phyloP scores from a whole-genome alignment of 2,888 invertebrate genomes.

The Prosopocoilus inquinatus region DNA sequence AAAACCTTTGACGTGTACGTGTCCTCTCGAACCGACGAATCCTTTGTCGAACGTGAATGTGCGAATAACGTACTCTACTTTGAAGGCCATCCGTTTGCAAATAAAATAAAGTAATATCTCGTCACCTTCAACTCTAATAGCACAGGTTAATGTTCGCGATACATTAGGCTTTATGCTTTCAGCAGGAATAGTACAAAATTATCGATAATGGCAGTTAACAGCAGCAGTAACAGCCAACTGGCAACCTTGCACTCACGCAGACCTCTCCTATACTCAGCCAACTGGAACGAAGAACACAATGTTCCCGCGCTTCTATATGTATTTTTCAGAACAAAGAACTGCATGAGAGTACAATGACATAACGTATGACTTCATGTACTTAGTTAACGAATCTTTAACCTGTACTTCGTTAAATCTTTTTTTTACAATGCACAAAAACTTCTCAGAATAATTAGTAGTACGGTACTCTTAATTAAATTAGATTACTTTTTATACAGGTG shows the following conservation, averaged over 20 bases:
- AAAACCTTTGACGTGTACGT: too few species aligned
- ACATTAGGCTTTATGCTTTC: slow-evolving; percentile 7
- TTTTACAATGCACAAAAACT: too few species aligned
- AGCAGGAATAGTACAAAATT: neutral
- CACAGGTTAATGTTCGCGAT: slow-evolving; percentile 13
- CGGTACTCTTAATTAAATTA: too few species aligned
- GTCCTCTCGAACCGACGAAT: too few species aligned
- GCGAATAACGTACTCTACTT: slow-evolving; percentile 8
- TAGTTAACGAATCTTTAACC: too few species aligned
- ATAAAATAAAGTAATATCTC: slow-evolving; percentile 11
- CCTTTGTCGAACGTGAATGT: neutral
- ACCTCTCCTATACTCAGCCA: slow-evolving; percentile 10
- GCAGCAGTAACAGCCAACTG: too few species aligned
- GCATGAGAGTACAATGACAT: too few species aligned
- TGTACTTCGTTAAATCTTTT: too few species aligned
- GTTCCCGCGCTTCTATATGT: slow-evolving; percentile 6
- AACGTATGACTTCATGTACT: too few species aligned
- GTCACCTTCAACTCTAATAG: slow-evolving; percentile 16
- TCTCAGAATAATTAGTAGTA: too few species aligned
- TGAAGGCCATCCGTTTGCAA: slow-evolving; percentile 11
- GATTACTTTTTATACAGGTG: too few species aligned
- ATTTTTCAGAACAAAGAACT: slow-evolving; percentile 6
- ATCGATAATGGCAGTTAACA: slow-evolving; percentile 4
- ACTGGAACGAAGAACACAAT: slow-evolving; percentile 10
- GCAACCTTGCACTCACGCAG: slow-evolving; percentile 1